Conservation (phyloP, 2,113 vertebrate species). For the Carollia perspicillata region DNA sequence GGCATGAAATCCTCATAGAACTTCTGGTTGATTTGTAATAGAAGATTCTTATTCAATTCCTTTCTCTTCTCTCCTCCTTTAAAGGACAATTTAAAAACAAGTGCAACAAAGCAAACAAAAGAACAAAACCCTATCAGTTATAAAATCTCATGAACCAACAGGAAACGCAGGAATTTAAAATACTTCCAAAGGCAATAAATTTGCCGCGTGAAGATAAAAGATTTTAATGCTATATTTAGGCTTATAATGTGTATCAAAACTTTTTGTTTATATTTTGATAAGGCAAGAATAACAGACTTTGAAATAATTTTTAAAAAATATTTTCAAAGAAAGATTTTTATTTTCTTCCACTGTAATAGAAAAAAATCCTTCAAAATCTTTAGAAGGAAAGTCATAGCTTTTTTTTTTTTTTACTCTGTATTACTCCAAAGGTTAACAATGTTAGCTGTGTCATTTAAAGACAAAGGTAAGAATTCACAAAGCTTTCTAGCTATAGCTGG, state of each 20-base stretch:
- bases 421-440: not conserved
- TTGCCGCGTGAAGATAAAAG: not conserved
- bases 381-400: not conserved
- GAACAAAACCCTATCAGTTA: not conserved
- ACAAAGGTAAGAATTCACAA: not conserved
- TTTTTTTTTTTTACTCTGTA: not conserved
- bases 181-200: not conserved
- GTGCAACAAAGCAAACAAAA: not conserved
- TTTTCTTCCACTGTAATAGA: not conserved
- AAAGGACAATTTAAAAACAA: constrained; percentile 32
- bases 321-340: not conserved
- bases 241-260: not conserved
- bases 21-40: not conserved
- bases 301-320: not conserved
- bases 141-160: not conserved
- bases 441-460: not conserved
- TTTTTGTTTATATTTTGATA: constrained; percentile 17
- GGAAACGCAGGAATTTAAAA: not conserved
- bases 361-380: not conserved
- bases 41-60: not conserved
- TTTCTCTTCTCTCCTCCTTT: not conserved
- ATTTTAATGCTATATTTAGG: not conserved
- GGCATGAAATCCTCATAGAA: not conserved
- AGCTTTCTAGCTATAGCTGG: not conserved
- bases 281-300: not conserved